phyloP scores from a whole-genome alignment of 2,113 vertebrate species.

The Ploceus nigricollis region DNA sequence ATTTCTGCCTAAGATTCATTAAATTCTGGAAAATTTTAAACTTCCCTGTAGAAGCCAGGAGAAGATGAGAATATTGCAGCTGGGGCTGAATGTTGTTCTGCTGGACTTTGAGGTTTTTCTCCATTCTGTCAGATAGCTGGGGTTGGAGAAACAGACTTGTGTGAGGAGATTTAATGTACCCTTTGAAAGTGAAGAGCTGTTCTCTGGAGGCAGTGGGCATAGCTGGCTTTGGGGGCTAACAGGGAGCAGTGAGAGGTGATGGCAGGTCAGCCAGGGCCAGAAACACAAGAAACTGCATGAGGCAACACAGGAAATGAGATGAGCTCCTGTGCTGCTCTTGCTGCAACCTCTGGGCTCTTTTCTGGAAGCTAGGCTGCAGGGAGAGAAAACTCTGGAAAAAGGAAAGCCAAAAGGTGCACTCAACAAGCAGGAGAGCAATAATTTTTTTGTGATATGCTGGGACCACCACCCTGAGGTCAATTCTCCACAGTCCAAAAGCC shows the following conservation, averaged over 20 bases:
- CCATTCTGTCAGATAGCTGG: not conserved
- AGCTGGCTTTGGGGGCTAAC: not conserved
- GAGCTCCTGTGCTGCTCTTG: not conserved
- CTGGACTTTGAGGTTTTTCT: not conserved
- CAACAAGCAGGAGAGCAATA: not conserved
- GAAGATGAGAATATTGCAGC: conserved; percentile 31
- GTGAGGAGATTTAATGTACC: not conserved
- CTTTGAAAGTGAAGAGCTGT: not conserved
- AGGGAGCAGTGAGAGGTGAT: not conserved
- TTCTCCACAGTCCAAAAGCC: not conserved
- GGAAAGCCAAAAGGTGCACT: not conserved
- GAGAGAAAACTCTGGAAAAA: not conserved
- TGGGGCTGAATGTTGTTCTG: conserved; percentile 2
- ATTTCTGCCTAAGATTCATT: conserved; percentile 41
- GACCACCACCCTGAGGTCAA: not conserved
- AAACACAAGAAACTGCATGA: not conserved
- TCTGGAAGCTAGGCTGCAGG: not conserved
- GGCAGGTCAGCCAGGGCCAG: not conserved
- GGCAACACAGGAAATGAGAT: not conserved
- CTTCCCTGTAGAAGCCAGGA: conserved; percentile 8
- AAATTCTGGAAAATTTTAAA: conserved; percentile 51
- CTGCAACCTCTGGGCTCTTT: not conserved
- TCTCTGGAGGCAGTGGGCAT: not conserved
- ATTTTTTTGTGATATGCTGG: not conserved
- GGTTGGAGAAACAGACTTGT: not conserved